These are phyloP conservation scores for Aythya baeri DNA, from an alignment of 2,113 vertebrate genomes.

Conservation along the genomic window DNA sequence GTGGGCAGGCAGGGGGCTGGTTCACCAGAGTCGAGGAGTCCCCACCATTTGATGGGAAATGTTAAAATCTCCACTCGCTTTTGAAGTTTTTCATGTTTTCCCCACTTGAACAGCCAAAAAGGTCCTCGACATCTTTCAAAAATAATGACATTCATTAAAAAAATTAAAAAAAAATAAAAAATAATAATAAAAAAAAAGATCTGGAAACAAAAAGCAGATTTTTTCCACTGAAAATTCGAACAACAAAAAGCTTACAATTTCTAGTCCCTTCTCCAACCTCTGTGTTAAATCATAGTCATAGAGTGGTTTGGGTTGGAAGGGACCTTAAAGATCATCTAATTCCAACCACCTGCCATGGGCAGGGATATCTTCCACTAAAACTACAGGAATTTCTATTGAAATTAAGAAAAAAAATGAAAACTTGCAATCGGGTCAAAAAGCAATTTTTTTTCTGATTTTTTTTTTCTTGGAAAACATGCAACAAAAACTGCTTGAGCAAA, in stretches of 20 bases:
- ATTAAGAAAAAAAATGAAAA: not conserved
- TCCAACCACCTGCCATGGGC: no score
- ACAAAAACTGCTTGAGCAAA: not conserved
- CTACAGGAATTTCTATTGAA: not conserved
- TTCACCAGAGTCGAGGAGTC: not conserved
- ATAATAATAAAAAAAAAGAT: not conserved
- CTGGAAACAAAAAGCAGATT: not conserved
- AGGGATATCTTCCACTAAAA: not conserved
- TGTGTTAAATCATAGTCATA: not conserved
- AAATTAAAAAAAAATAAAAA: not conserved
- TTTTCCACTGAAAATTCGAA: not conserved
- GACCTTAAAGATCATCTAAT: no score
- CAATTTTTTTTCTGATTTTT: not conserved
- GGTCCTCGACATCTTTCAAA: not conserved
- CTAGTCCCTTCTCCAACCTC: not conserved
- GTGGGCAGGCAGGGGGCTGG: not conserved
- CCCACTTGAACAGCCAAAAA: not conserved
- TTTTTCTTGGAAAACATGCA: not conserved
- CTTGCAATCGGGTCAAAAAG: not conserved
- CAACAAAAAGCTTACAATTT: not conserved
- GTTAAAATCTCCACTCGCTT: not conserved
- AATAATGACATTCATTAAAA: not conserved
- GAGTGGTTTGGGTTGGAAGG: no score
- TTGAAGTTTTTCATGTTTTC: not conserved
- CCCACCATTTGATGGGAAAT: rapidly evolving